Base-by-base conservation (phyloP, 1,140 invertebrate species). In the Eupristina koningsbergeri region DNA sequence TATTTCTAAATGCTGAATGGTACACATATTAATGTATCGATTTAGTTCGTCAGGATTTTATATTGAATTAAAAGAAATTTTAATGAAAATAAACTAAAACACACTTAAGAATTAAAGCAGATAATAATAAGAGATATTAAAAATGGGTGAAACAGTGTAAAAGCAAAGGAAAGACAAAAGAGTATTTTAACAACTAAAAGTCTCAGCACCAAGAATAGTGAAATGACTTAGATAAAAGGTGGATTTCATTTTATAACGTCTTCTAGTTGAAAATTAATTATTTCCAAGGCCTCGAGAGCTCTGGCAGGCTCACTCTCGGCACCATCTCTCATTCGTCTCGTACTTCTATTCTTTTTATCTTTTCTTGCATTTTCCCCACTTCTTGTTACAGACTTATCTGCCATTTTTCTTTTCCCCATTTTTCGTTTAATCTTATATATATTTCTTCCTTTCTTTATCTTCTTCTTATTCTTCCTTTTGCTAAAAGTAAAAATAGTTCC, bases 211-310 rank as follows among this genome's bases (percentile, higher is more conserved):
- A 74, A 80, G 36, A 74, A 73, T 61, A 81, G 22, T 50, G 26
- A 41, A 36, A 61, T 53, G n/a, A 53, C 53, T 19, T 3, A 64
- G 36, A 61, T 15, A 31, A 76, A 50, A 41, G 73, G n/a, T 9
- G 69, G 61, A 36, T 81, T 86, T 85, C 74, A 53, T 75, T 87
- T 87, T 80, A 85, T 50, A 76, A 81, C 50, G 78, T 79, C 81
- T 84, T 85, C 85, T 74, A 84, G 78, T 80, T 45, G 84, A 47
- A 80, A 87, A 87, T 87, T 87, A 87, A 86, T 87, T 88, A 86
- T 87, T 85, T 85, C 61, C 63, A 76, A 76, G 69, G 78, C 41
- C 63, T 75, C 45, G 22, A 73, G n/a, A 73, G 69, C 36, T 41
- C 22, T 45, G 15, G 39, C 41, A 17, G 19, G 45, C 69, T 47